Percentiles rank a stretch among this genome's conserved stretches.
These are phyloP conservation scores for Australoheros facetus DNA, from an alignment of 2,797 vertebrate genomes.

Conservation along the genomic window DNA sequence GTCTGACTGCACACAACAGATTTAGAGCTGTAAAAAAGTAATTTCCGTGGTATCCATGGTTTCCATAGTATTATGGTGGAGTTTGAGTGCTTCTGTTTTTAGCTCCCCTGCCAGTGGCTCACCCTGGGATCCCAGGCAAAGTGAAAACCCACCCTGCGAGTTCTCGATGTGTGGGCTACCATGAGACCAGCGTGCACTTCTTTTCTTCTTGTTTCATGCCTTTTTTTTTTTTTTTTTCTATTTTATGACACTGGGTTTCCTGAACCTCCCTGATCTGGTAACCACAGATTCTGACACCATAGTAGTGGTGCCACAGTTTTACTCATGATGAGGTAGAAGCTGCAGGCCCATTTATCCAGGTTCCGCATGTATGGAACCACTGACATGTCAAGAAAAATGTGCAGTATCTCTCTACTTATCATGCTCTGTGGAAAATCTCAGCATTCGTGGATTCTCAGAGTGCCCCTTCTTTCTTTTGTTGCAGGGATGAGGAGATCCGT, in stretches of 20 bases:
- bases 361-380: not conserved
- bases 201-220: conserved; percentile 26
- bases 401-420: not conserved
- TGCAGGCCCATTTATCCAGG: conserved; percentile 15
- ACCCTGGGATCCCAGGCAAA: conserved; percentile 68
- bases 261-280: conserved; percentile 51
- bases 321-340: conserved; percentile 45
- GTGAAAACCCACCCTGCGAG: conserved; percentile 73
- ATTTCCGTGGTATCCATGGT: conserved; percentile 71
- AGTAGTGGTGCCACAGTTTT: conserved; percentile 40
- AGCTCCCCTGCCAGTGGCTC: conserved; percentile 67
- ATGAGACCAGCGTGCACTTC: conserved; percentile 48
- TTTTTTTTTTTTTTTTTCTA: conserved; percentile 50
- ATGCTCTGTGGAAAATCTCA: not conserved
- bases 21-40: conserved; percentile 64
- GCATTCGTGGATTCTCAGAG: not conserved
- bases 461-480: conserved; percentile 20
- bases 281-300: conserved; percentile 55
- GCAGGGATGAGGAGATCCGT: conserved; percentile 94
- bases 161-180: conserved; percentile 74
- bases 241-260: conserved; percentile 69
- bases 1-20: conserved; percentile 65
- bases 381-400: not conserved
- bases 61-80: conserved; percentile 78
- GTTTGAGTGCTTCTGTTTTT: conserved; percentile 76